Evolutionary conservation across 2,888 invertebrate species (phyloP), one percentile per base, ranked within the genome.

Genomic region (Ceramica pisi): DNA sequence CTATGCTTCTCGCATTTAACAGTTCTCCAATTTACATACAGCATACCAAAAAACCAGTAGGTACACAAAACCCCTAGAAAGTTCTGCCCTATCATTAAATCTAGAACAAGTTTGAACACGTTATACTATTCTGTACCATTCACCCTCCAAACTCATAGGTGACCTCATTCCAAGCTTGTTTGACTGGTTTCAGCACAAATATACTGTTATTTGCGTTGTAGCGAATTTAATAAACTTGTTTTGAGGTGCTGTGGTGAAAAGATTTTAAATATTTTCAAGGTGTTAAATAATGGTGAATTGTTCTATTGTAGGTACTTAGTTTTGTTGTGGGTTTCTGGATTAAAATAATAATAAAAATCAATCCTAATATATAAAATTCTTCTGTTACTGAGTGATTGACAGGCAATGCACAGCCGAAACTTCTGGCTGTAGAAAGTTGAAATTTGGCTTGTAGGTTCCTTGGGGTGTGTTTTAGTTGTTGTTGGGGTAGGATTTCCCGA

Each of bases 111-210:
- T 66, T 26, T 4, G 1, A 51, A 62, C 74, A 51, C 61, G 72
- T 66, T 19, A n/a, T n/a, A 0, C 12, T n/a, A 23, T 23, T 64
- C 35, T 19, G 12, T 0, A 3, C 14, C 53, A 55, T 66, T 67
- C 55, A 59, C 78, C 78, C 83, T 66, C 59, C 53, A 41, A 55
- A 55, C 19, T 51, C 31, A 16, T 53, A 69, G 51, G 6, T 78
- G 82, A 83, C 82, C 82, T 82, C 69, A 65, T 81, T 82, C 26
- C 2, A 19, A 68, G 31, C 71, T 26, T 21, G 84, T 65, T 8
- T 1, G 14, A 82, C 82, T n/a, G 57, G 82, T 82, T 75, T 41
- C 10, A 4, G 12, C n/a, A 61, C 46, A 59, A 46, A 65, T 76
- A 65, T 76, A 83, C 83, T 67, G 81, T 80, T 83, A 71, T 67